Evolutionary conservation across 23 tunicate genomes (phyloP).

Genomic region (Ascidia mentula): DNA sequence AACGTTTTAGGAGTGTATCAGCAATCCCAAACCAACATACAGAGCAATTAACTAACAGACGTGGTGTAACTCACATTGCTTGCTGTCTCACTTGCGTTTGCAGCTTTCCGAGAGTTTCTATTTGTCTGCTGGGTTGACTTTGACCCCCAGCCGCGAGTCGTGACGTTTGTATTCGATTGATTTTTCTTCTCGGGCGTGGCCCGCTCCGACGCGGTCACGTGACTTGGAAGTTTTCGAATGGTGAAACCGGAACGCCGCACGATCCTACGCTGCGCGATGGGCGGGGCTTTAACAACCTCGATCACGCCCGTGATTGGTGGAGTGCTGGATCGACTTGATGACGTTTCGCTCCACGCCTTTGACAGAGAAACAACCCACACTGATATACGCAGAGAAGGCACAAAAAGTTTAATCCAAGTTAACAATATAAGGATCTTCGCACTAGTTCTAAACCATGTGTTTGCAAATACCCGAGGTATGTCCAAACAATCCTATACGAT

Average conservation of each 20-base stretch:
- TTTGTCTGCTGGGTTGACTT: not conserved
- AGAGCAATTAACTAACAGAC: not conserved
- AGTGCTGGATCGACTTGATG: slow-evolving; percentile 84
- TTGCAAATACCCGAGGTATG: no score
- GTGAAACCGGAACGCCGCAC: slow-evolving; percentile 63
- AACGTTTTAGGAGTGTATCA: not conserved
- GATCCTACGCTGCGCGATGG: slow-evolving; percentile 61
- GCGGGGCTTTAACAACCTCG: slow-evolving; percentile 85
- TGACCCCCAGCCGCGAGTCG: not conserved
- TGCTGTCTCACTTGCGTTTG: not conserved
- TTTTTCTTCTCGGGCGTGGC: slow-evolving; percentile 9
- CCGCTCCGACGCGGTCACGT: not conserved
- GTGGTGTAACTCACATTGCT: slow-evolving; percentile 13
- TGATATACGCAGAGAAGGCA: no score
- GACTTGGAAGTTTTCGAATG: slow-evolving; percentile 38
- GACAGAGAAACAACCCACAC: no score
- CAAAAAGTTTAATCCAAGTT: no score
- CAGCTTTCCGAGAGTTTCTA: not conserved
- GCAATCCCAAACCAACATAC: not conserved
- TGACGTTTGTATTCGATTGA: no score
- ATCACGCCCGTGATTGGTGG: slow-evolving; percentile 78
- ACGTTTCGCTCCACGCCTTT: slow-evolving; percentile 88
- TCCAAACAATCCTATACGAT: no score
- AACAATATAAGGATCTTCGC: no score
- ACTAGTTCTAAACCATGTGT: no score